These are phyloP conservation scores for Molothrus aeneus DNA, from an alignment of 2,797 vertebrate genomes.

Conservation along the genomic window DNA sequence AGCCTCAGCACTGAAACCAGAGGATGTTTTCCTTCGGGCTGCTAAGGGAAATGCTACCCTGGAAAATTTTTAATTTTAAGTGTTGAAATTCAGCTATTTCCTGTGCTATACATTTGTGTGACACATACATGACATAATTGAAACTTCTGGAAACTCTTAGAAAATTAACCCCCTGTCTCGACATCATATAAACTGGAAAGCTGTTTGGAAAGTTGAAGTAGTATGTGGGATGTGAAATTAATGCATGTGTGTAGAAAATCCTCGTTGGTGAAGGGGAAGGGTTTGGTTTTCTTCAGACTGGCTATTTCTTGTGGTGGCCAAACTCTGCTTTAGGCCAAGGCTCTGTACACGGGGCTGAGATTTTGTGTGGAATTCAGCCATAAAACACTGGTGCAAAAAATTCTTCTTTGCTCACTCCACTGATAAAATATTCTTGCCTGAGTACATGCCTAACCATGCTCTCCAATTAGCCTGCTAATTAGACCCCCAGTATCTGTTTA, in stretches of 20 bases:
- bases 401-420: not conserved
- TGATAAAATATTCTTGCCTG: not conserved
- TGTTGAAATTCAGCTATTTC: constrained; percentile 74
- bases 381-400: not conserved
- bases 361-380: not conserved
- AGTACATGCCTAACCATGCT: not conserved
- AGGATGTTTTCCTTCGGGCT: constrained; percentile 48
- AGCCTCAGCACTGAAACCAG: not conserved
- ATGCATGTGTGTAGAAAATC: not conserved
- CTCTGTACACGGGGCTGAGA: not conserved
- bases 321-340: not conserved
- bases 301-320: not conserved
- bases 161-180: not conserved
- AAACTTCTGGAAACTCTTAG: constrained; percentile 62
- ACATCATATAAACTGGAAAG: constrained; percentile 7
- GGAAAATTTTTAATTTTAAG: constrained; percentile 68
- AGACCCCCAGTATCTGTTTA: not conserved
- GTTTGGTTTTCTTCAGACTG: not conserved
- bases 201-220: constrained; percentile 43
- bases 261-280: not conserved
- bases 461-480: constrained; percentile 27
- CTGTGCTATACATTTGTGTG: constrained; percentile 19
- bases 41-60: constrained; percentile 8
- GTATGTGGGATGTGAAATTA: not conserved
- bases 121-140: constrained; percentile 48